A percentile compares a stretch with the other conserved stretches of the same genome.
These are phyloP conservation scores for Hippotragus niger DNA, from an alignment of 2,113 vertebrate genomes.

Conservation along the genomic window DNA sequence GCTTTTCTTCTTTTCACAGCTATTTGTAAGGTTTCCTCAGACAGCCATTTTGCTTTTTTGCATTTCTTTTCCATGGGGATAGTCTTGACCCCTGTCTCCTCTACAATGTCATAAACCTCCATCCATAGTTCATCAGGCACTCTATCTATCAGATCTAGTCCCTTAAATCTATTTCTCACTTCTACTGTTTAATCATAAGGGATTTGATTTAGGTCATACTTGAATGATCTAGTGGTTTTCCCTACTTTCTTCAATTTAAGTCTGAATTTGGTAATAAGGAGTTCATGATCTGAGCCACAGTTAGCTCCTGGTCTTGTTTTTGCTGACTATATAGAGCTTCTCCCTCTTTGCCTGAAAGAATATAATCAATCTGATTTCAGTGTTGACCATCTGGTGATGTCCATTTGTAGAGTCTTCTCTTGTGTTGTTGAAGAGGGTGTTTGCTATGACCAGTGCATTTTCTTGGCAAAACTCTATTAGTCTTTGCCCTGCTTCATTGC, in stretches of 20 bases:
- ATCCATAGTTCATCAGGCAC: background rate
- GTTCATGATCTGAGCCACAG: background rate
- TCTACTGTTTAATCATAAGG: background rate
- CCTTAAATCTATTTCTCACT: background rate
- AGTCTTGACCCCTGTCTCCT: background rate
- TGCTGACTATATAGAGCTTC: background rate
- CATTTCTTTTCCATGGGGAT: background rate
- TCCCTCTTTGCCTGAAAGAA: background rate
- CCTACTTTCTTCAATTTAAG: background rate
- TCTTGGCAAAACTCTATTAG: too few species aligned
- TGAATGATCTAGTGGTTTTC: background rate
- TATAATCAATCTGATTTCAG: fast-evolving
- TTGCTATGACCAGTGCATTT: too few species aligned
- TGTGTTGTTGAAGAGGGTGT: too few species aligned
- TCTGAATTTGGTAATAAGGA: background rate
- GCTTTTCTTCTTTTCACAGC: background rate
- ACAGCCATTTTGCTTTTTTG: background rate
- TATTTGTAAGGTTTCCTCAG: background rate
- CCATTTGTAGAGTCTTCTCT: too few species aligned
- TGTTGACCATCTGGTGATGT: background rate
- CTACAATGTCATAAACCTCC: fast-evolving
- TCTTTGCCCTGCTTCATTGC: too few species aligned
- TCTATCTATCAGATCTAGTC: background rate
- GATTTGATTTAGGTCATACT: background rate
- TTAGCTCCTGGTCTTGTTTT: background rate